These are phyloP conservation scores for Chromobotia macracanthus DNA, from an alignment of 2,797 vertebrate species.

Conservation along the genomic window DNA sequence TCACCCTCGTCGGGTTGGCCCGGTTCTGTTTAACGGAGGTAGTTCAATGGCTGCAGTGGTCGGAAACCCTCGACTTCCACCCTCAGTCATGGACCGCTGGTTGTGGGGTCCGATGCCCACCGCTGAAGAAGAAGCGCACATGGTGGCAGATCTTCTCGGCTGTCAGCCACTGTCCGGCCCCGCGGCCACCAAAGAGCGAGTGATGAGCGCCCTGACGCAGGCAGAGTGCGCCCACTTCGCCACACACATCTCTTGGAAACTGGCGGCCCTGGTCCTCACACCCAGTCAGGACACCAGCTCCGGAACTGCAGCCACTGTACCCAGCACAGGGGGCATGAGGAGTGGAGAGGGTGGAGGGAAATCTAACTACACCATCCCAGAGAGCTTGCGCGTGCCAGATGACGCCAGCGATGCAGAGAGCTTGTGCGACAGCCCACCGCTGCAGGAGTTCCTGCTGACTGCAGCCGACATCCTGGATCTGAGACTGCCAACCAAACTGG, in stretches of 20 bases:
- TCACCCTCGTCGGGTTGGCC: slow-evolving; percentile 76
- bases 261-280: slow-evolving; percentile 88
- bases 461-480: slow-evolving; percentile 92
- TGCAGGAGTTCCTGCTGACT: slow-evolving; percentile 94
- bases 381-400: slow-evolving; percentile 84
- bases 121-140: slow-evolving; percentile 89
- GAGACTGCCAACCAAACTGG: slow-evolving; percentile 85
- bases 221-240: slow-evolving; percentile 95
- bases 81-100: slow-evolving; percentile 97
- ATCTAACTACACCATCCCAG: slow-evolving; percentile 87
- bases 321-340: slow-evolving; percentile 30
- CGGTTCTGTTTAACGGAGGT: slow-evolving; percentile 80
- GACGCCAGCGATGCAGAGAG: slow-evolving; percentile 87
- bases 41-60: slow-evolving; percentile 89
- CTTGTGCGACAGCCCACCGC: slow-evolving; percentile 86
- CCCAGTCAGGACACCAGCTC: slow-evolving; percentile 77
- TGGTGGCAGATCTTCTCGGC: slow-evolving; percentile 90
- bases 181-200: slow-evolving; percentile 89
- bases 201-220: slow-evolving; percentile 87
- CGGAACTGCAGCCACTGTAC: neutral
- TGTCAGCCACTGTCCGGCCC: slow-evolving; percentile 88
- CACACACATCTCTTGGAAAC: slow-evolving; percentile 95
- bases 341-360: slow-evolving; percentile 64
- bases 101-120: slow-evolving; percentile 97
- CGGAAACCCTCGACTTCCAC: slow-evolving; percentile 88